Base-by-base conservation (phyloP, 2,113 vertebrate genomes). In the Strix uralensis region DNA sequence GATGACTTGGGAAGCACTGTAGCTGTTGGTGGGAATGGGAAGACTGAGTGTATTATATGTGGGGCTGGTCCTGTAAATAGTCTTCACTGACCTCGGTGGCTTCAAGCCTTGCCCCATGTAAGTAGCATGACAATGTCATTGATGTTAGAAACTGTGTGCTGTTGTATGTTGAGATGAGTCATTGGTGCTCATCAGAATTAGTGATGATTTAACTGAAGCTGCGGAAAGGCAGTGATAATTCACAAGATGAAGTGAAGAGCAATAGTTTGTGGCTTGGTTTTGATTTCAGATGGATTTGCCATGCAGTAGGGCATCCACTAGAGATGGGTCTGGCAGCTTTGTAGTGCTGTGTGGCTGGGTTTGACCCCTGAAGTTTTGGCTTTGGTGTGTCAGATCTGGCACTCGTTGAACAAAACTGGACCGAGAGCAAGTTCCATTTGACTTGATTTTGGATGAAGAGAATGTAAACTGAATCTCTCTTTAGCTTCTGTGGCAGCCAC, bases 21-120 rank as follows among this genome's bases (percentile, higher is more conserved):
- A 36, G 26, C 6, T 78, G 30, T 36, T 90, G 72, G 22, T 3
- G 49, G 42, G 44, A 92, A 61, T 3, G 49, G 42, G 44, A 92
- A 61, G 27, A 51, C 32, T n/a, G n/a, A 83, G 13, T 3, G 0
- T 59, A 0, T 59, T 69, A 1, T 10, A 5, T 42, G 36, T 65
- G 72, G 27, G 10, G 10, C 71, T 51, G 55, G 17, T 82, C 32
- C 51, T 51, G 27, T 47, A 38, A 66, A 40, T 25, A 15, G 7
- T 30, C 42, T 71, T 67, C 21, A 2, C 67, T 86, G 75, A 90
- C 12, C 34, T 77, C 15, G 3, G 34, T 42, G 19, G 17, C 47
- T 86, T 61, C 67, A 54, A 38, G 47, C 65, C 23, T 63, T 82
- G 44, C 10, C 47, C 19, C 14, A 9, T 0, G 0, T 34, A 47